Evolutionary conservation across 2,888 invertebrate genomes (phyloP).

Genomic region (Actias luna): DNA sequence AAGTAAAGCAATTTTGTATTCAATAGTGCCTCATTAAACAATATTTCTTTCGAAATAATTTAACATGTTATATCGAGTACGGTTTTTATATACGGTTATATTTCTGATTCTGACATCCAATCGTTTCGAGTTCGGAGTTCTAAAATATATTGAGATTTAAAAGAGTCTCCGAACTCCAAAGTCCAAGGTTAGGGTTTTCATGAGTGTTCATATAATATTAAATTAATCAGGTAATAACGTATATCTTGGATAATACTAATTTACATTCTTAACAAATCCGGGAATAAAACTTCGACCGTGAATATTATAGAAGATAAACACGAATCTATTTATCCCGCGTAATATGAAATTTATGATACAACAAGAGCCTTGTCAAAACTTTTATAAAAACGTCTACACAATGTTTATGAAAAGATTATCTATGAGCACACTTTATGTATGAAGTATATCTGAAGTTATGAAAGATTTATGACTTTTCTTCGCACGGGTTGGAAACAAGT

Average conservation of each 20-base stretch:
- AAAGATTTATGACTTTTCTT: background rate
- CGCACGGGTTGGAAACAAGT: background rate
- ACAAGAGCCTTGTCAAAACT: background rate
- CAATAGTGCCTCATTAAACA: too few species aligned
- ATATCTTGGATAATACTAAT: background rate
- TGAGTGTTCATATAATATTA: too few species aligned
- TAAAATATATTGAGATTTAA: too few species aligned
- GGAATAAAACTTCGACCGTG: background rate
- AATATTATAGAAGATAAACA: background rate
- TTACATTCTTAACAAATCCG: background rate
- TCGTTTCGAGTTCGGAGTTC: too few species aligned
- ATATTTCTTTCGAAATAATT: too few species aligned
- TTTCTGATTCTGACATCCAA: too few species aligned
- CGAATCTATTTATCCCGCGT: background rate
- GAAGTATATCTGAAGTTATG: background rate
- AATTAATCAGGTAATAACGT: too few species aligned
- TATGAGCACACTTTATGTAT: background rate
- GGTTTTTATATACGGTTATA: too few species aligned
- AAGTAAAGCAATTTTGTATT: too few species aligned
- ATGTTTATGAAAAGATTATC: constrained; percentile 2
- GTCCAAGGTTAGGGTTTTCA: too few species aligned
- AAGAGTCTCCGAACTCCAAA: too few species aligned
- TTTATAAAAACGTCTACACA: background rate
- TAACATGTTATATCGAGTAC: too few species aligned
- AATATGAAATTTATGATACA: background rate